Evolutionary conservation across 2,888 invertebrate genomes (phyloP), one percentile per base, ranked within the genome.

Genomic region (Pharmacophagus antenor): DNA sequence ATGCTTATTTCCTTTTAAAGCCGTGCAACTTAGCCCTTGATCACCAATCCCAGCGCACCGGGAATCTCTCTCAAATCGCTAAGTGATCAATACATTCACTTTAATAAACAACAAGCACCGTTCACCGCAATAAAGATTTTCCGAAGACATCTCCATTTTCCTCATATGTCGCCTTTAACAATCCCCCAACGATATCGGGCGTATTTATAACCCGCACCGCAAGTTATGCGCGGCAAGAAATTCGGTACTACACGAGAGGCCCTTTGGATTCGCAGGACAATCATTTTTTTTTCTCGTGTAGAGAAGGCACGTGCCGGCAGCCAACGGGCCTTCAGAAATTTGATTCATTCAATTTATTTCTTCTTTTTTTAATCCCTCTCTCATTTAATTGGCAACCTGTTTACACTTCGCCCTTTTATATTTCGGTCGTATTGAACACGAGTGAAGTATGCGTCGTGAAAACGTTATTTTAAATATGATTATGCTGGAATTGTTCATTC

Each of bases 381-480:
- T 41, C 41, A 48, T 48, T 58, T 58, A 58, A 58, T 58, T 58
- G 58, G 53, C 47, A 52, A 58, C 58, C 58, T 48, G 58, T 23
- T 53, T 47, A 23, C 41, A 53, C 23, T 0, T 12, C 18, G 20
- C 50, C 22, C 51, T 58, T 46, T 46, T 22, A 22, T 52, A 21
- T 57, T 56, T 17, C 27, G 27, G 10, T 50, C 12, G 5, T 17
- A 6, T n/a, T 8, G 48, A 18, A 50, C 10, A 50, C 42, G 44
- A 15, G 42, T 50, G 27, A n/a, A 0, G 48, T n/a, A 6, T 15
- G 23, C 17, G 8, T 15, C 41, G 52, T 23, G 42, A 23, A 17
- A 53, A 41, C 37, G 1, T 18, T 37, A 22, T 21, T 37, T 21
- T 12, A 51, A 51, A 21, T 12, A 22, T 31, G 12, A 10, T 15